Evolutionary conservation across 2,797 vertebrate genomes (phyloP), one percentile per base, ranked within the genome.

Genomic region (Manis crassicaudata): DNA sequence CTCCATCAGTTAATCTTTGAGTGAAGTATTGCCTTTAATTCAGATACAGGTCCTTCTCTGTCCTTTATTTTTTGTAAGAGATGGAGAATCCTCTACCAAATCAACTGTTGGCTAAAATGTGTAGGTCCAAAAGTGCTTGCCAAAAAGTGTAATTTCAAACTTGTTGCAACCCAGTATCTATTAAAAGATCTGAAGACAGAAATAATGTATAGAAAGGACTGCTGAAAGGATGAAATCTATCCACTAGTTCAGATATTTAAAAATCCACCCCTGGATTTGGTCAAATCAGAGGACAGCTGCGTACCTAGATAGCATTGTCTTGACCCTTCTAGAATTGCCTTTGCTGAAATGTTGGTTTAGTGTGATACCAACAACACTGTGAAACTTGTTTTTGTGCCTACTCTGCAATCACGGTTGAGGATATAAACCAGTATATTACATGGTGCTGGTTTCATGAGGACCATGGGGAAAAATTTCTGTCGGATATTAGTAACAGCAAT

Each of bases 391-490:
- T 91, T 3, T 87, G 56, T 90, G 40, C 86, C 83, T 29, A 40
- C 2, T 87, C 43, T 54, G 4, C 63, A 60, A 92, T 50, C 85
- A n/a, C 29, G 18, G n/a, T 40, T 89, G 89, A 96, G 58, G 56
- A 72, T 68, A n/a, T 96, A 95, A 96, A 91, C 79, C 76, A n/a
- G 65, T 91, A 2, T 87, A 96, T 97, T 97, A 96, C 94, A 96
- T 60, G 92, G 90, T 97, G 7, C 83, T 96, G 91, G 84, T 90
- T 97, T 98, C 97, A 97, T 63, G 87, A 96, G 96, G 84, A 68
- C 90, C 92, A n/a, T 9, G 21, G 96, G 92, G 97, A 96, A 72
- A 90, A 58, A 88, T 95, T 95, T 96, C 95, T 97, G 95, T 95
- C 2, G 0, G 37, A 79, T 92, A 96, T 96, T 94, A 93, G 96